Base-by-base conservation (phyloP, 2,888 invertebrate genomes). In the Oligia latruncula region DNA sequence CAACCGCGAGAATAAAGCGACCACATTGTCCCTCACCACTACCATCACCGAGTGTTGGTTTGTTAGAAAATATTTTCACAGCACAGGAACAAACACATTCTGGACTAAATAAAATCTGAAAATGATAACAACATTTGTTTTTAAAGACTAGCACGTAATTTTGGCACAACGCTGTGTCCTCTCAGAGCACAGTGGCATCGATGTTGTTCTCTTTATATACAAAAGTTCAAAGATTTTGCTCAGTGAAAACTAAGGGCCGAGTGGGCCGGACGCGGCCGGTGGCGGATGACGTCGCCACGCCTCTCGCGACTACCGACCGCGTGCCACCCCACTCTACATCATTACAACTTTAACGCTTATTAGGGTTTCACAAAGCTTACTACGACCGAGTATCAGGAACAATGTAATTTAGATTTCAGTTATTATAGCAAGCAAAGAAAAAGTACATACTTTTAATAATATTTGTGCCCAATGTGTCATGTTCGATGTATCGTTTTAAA, bases 71-170 rank as follows among this genome's bases (percentile, higher is more conserved):
- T 92, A 94, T 94, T 94, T 94, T 96, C 96, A 96, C 96, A 96
- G 96, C 96, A 94, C 96, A 95, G 95, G 95, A 96, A 96, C 96
- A 96, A 96, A 97, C 95, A 94, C 95, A 96, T 96, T 96, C 95
- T 96, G 96, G 96, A 96, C 95, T 96, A 95, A 96, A 96, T 97
- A 96, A 97, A 97, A 97, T 97, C 95, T 97, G 96, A 96, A 96
- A 96, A 96, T 95, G 95, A 96, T 96, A 96, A 97, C 96, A 97
- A 96, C 95, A 95, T 95, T 96, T 95, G 93, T 93, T 95, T 95
- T 94, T 93, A 93, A 94, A 95, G 97, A 97, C 97, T 97, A 97
- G 97, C 94, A 96, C 95, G 93, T 95, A 96, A 97, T 96, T 97
- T 97, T 97, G 97, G 97, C 97, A 97, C 97, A 96, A 95, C 95